phyloP scores from a whole-genome alignment of 2,888 invertebrate species.

The Aporophyla nigra region DNA sequence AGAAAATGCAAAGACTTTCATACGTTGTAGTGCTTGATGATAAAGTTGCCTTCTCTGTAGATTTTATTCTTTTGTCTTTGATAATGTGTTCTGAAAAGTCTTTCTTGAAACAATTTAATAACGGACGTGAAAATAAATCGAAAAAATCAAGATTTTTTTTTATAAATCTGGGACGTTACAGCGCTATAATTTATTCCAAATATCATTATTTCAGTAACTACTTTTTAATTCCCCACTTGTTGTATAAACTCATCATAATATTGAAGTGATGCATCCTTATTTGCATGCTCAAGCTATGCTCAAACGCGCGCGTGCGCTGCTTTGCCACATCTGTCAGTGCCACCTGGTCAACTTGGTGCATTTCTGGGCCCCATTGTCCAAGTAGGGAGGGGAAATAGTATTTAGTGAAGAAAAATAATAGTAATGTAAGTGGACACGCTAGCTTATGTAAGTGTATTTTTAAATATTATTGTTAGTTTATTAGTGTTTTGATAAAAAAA shows the following conservation, averaged over 20 bases:
- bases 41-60: neutral
- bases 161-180: no score
- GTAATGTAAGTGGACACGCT: slow-evolving; percentile 22
- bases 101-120: no score
- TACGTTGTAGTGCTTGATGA: neutral
- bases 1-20: neutral
- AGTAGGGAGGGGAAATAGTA: slow-evolving; percentile 42
- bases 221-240: slow-evolving; percentile 41
- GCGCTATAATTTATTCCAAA: no score
- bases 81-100: neutral
- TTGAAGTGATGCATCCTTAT: slow-evolving; percentile 55
- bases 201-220: neutral
- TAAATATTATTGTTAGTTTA: neutral
- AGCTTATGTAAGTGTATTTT: neutral
- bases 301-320: slow-evolving; percentile 26
- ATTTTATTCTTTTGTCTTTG: neutral
- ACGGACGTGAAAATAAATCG: no score
- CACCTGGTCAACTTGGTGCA: slow-evolving; percentile 65
- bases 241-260: slow-evolving; percentile 31
- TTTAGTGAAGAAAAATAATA: slow-evolving; percentile 54
- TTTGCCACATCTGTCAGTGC: slow-evolving; percentile 64
- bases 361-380: slow-evolving; percentile 54
- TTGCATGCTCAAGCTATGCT: slow-evolving; percentile 52
- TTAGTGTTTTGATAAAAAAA: neutral
- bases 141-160: neutral